Conservation (phyloP, 2,888 invertebrate species). For the Melanargia galathea region DNA sequence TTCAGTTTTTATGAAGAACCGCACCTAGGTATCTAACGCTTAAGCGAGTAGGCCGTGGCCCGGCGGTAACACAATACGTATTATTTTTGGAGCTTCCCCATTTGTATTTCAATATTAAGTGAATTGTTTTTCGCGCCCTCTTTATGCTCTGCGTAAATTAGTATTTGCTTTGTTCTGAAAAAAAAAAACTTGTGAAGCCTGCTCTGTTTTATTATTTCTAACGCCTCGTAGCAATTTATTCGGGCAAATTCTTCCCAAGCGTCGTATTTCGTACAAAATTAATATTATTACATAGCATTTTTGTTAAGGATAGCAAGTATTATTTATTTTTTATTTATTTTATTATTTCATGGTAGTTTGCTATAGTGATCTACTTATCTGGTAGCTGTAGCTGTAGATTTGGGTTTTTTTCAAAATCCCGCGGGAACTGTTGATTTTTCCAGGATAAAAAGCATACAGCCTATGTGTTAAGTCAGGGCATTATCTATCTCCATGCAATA, state of each 20-base stretch:
- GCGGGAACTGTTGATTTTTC: too few relatives aligned
- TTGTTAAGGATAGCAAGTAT: neutral
- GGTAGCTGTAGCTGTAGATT: too few relatives aligned
- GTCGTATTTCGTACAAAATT: slow-evolving; percentile 13
- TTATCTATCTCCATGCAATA: too few relatives aligned
- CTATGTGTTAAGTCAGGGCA: too few relatives aligned
- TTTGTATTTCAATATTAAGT: slow-evolving; percentile 44
- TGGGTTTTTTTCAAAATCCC: too few relatives aligned
- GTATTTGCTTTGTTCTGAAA: slow-evolving; percentile 33
- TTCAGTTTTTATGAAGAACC: neutral
- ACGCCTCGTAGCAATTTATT: slow-evolving; percentile 23
- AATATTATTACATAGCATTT: neutral
- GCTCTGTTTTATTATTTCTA: slow-evolving; percentile 24
- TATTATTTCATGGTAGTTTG: too few relatives aligned
- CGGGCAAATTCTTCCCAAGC: slow-evolving; percentile 7
- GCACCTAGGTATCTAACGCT: neutral
- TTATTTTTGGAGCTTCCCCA: slow-evolving; percentile 50
- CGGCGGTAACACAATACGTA: slow-evolving; percentile 51
- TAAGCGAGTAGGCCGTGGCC: slow-evolving; percentile 18
- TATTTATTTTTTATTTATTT: too few relatives aligned
- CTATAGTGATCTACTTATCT: too few relatives aligned
- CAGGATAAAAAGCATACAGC: too few relatives aligned
- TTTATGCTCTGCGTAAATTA: slow-evolving; percentile 33
- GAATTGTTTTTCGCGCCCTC: slow-evolving; percentile 35
- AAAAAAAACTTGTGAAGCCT: slow-evolving; percentile 26